These are phyloP conservation scores for Drosophila pallidifrons DNA, from an alignment of 1,140 invertebrate genomes.

Conservation along the genomic window DNA sequence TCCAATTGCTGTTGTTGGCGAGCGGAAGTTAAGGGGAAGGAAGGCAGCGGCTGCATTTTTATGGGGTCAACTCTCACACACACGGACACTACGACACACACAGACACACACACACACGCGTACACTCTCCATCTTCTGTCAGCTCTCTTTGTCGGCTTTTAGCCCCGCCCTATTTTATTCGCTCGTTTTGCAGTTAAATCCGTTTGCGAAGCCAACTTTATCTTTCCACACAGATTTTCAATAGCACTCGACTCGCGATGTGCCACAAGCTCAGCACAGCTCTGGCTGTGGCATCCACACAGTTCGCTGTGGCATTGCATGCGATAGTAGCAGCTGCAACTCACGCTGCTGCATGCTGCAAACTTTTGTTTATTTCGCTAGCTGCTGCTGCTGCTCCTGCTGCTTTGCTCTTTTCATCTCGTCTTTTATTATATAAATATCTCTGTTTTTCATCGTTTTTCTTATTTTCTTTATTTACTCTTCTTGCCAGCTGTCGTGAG, in stretches of 20 bases:
- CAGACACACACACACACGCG: not conserved
- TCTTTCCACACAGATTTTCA: constrained; percentile 76
- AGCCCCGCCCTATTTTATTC: constrained; percentile 24
- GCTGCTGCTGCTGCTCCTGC: constrained; percentile 2
- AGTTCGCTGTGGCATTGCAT: not conserved
- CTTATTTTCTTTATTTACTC: constrained; percentile 44
- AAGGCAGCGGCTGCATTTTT: constrained; percentile 21
- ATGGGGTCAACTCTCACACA: constrained; percentile 47
- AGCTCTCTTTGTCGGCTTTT: constrained; percentile 7
- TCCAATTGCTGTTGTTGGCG: constrained; percentile 19
- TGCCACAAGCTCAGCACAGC: constrained; percentile 6
- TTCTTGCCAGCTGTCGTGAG: constrained; percentile 68
- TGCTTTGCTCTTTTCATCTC: constrained; percentile 26
- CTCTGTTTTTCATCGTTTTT: constrained; percentile 6
- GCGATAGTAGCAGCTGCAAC: constrained; percentile 14
- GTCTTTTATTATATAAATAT: constrained; percentile 8
- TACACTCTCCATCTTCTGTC: constrained; percentile 27
- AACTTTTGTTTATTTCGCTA: constrained; percentile 71
- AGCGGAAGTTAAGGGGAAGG: constrained; percentile 7
- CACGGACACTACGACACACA: no score
- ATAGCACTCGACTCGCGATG: constrained; percentile 59
- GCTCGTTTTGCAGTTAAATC: constrained; percentile 65
- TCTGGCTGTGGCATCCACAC: constrained; percentile 10
- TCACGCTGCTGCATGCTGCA: constrained; percentile 51
- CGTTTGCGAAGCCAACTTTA: constrained; percentile 72